These are phyloP conservation scores for Rhogogaster chlorosoma DNA, from an alignment of 2,888 invertebrate genomes.

Conservation along the genomic window DNA sequence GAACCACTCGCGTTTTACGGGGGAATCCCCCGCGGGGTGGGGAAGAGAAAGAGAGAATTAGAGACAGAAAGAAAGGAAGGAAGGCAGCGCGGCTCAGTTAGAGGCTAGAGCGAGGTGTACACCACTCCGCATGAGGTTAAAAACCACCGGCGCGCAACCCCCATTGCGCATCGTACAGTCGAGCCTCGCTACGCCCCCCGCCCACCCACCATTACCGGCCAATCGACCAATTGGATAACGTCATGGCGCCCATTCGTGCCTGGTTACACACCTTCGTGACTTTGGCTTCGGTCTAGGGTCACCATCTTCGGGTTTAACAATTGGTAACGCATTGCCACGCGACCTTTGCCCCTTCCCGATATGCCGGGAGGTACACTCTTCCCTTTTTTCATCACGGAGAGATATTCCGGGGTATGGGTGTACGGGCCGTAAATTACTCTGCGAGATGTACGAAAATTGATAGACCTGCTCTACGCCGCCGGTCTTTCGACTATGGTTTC, in stretches of 20 bases:
- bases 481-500: neutral
- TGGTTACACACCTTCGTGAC: conserved; percentile 45
- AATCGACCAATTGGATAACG: conserved; percentile 75
- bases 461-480: neutral
- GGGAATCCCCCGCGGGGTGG: conserved; percentile 34
- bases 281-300: conserved; percentile 14
- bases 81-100: conserved; percentile 41
- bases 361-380: neutral
- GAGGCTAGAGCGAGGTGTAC: conserved; percentile 55
- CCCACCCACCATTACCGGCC: conserved; percentile 75
- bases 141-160: conserved; percentile 70
- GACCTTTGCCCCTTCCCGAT: conserved; percentile 51
- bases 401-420: too few species aligned
- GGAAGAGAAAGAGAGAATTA: conserved; percentile 43
- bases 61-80: conserved; percentile 44
- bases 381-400: too few species aligned
- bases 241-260: conserved; percentile 70
- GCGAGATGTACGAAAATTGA: too few species aligned
- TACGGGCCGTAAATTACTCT: too few species aligned
- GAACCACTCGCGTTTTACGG: conserved; percentile 8
- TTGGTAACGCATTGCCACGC: conserved; percentile 53
- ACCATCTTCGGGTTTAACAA: conserved; percentile 35
- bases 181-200: conserved; percentile 69
- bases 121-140: conserved; percentile 57
- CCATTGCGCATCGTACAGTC: conserved; percentile 68